Evolutionary conservation across 1,140 invertebrate genomes (phyloP).

Genomic region (Lordiphosa clarofinis): DNA sequence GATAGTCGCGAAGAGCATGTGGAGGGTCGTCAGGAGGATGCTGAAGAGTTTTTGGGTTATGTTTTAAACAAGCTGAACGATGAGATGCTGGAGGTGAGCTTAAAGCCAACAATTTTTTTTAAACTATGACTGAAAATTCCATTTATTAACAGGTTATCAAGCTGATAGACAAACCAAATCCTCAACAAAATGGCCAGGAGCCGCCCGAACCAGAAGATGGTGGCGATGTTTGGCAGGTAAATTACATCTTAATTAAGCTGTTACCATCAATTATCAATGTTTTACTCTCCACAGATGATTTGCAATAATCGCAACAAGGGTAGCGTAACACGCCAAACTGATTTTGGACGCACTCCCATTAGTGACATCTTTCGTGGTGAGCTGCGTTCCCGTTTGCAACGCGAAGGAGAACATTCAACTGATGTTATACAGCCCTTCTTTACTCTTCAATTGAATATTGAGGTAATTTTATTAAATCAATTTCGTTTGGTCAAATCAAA

Average conservation of each 20-base stretch:
- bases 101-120: rapidly evolving
- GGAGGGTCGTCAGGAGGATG: conserved; percentile 95
- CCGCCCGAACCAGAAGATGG: conserved; percentile 82
- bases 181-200: conserved; percentile 79
- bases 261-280: not conserved
- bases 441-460: conserved; percentile 95
- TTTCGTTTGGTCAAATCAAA: no score
- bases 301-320: conserved; percentile 91
- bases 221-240: conserved; percentile 88
- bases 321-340: conserved; percentile 89
- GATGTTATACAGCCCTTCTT: conserved; percentile 96
- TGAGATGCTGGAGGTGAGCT: conserved; percentile 92
- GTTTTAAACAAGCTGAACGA: conserved; percentile 96
- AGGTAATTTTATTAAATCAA: conserved; percentile 82
- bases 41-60: conserved; percentile 96
- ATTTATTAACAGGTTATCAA: conserved; percentile 60
- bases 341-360: conserved; percentile 91
- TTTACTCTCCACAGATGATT: conserved; percentile 56
- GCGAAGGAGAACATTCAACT: conserved; percentile 87
- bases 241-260: no score
- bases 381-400: conserved; percentile 89
- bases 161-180: conserved; percentile 77
- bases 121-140: not conserved
- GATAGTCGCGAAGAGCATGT: conserved; percentile 86
- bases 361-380: conserved; percentile 96